phyloP scores from a whole-genome alignment of 1,140 invertebrate genomes.

The Druon quercuslanigerum region DNA sequence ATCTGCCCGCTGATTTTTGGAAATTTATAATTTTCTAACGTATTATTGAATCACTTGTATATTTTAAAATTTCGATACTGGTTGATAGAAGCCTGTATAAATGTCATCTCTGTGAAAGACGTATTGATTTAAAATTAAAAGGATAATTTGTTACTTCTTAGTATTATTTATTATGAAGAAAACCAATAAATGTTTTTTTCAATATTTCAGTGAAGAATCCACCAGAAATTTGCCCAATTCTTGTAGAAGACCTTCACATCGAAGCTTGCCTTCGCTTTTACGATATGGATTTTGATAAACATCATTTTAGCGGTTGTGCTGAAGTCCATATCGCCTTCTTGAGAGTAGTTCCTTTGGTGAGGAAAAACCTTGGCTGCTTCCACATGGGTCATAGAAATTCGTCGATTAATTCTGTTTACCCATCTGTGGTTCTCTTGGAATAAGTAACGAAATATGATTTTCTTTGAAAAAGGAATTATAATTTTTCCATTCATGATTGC shows the following conservation, averaged over 20 bases:
- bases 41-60: no score
- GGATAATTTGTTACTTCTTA: conserved; percentile 27
- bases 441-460: conserved; percentile 5
- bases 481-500: no score
- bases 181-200: background rate
- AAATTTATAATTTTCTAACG: no score
- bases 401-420: conserved; percentile 1
- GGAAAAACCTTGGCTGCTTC: conserved; percentile 55
- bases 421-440: background rate
- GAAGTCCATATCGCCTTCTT: conserved; percentile 48
- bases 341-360: conserved; percentile 39
- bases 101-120: no score
- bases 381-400: conserved; percentile 44
- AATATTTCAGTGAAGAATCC: conserved; percentile 61
- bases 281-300: conserved; percentile 50
- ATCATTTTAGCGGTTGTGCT: conserved; percentile 57
- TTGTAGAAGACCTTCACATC: conserved; percentile 48
- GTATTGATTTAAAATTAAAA: background rate
- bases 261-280: conserved; percentile 61
- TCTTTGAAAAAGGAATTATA: background rate
- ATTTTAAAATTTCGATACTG: no score
- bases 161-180: conserved; percentile 33
- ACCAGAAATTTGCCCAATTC: conserved; percentile 60
- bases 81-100: no score
- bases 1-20: no score